Percentiles rank a stretch among this genome's conserved stretches.
These are phyloP conservation scores for Bovichtus diacanthus DNA, from an alignment of 2,797 vertebrate species.

Conservation along the genomic window DNA sequence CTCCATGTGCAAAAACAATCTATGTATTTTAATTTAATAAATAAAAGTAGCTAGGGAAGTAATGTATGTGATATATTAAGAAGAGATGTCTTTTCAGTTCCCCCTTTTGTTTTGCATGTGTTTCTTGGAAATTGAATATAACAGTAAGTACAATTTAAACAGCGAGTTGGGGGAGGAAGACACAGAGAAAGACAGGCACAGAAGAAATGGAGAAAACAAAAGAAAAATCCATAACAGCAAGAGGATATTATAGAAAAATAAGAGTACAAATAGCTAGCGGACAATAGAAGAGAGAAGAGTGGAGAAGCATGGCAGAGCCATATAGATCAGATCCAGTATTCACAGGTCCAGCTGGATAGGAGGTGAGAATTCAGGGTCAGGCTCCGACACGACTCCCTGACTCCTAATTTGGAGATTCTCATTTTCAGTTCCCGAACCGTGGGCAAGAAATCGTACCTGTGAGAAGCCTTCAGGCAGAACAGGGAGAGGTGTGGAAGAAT, in stretches of 20 bases:
- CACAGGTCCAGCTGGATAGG: slow-evolving; percentile 77
- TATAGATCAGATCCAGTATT: slow-evolving; percentile 72
- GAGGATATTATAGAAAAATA: slow-evolving; percentile 32
- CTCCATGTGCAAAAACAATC: slow-evolving; percentile 33
- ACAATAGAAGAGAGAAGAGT: slow-evolving; percentile 19
- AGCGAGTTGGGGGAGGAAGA: not conserved
- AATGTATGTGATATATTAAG: not conserved
- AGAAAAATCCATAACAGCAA: slow-evolving; percentile 2
- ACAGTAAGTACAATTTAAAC: not conserved
- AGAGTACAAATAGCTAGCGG: slow-evolving; percentile 30
- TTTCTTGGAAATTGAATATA: not conserved
- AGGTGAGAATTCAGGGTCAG: slow-evolving; percentile 88
- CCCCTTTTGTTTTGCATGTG: not conserved
- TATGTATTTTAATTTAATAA: slow-evolving; percentile 6
- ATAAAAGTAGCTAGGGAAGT: not conserved
- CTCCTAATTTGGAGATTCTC: slow-evolving; percentile 88
- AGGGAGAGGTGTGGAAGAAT: slow-evolving; percentile 86
- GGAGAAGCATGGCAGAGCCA: slow-evolving; percentile 36
- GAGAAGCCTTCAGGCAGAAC: slow-evolving; percentile 88
- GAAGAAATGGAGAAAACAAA: not conserved
- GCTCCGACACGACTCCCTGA: slow-evolving; percentile 83
- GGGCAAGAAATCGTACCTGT: slow-evolving; percentile 88
- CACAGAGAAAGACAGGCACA: not conserved
- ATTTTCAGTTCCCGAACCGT: slow-evolving; percentile 86
- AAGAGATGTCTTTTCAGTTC: not conserved